phyloP scores from a whole-genome alignment of 2,113 vertebrate genomes.

The Peromyscus leucopus region DNA sequence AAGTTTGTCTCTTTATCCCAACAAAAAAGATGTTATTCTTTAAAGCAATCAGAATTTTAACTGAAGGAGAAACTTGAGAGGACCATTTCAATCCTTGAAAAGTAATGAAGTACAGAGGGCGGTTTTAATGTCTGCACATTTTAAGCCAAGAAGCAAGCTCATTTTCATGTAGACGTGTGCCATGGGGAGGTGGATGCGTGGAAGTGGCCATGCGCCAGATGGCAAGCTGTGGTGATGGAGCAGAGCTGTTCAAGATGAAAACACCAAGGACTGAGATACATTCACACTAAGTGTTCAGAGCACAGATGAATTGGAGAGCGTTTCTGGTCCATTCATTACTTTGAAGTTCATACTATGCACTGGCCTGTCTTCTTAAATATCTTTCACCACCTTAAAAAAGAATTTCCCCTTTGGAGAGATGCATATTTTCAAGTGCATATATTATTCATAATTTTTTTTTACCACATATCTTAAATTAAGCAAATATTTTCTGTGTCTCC shows the following conservation, averaged over 20 bases:
- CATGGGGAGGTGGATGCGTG: constrained; percentile 34
- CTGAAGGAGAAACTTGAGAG: constrained; percentile 27
- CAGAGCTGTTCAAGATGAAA: constrained; percentile 7
- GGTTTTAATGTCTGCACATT: background rate
- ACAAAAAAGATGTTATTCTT: background rate
- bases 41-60: background rate
- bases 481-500: background rate
- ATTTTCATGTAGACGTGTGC: constrained; percentile 48
- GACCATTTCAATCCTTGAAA: background rate
- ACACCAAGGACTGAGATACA: constrained; percentile 42
- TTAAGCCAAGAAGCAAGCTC: constrained; percentile 5
- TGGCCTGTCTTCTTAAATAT: background rate
- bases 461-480: background rate
- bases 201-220: constrained; percentile 70
- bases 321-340: constrained; percentile 5
- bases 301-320: background rate
- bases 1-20: background rate
- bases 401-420: background rate
- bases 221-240: constrained; percentile 43
- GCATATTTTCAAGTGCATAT: background rate
- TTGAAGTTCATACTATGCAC: background rate
- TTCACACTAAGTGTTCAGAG: background rate
- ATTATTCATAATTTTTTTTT: background rate
- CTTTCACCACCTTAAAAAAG: background rate
- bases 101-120: background rate